Percentiles rank a stretch among this genome's conserved stretches.
Conservation (phyloP, 2,797 vertebrate species). For the Rhabdophis nuchalis region DNA sequence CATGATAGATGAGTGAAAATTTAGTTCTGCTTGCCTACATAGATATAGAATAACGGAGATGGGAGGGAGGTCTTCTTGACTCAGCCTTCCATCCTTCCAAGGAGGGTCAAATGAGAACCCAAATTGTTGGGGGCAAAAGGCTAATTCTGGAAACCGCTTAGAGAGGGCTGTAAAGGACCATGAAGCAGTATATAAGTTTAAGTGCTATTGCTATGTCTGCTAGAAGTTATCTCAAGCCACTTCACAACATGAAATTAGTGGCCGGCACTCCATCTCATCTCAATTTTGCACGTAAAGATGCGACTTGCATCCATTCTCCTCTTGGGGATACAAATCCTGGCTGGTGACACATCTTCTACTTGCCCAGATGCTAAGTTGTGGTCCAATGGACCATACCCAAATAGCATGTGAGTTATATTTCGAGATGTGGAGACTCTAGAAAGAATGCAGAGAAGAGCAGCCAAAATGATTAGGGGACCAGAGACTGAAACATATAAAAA, state of each 20-base stretch:
- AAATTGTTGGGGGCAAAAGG: too few relatives aligned
- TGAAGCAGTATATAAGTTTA: too few relatives aligned
- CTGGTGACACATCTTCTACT: background rate
- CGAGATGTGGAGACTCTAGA: too few relatives aligned
- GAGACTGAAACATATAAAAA: too few relatives aligned
- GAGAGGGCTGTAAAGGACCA: too few relatives aligned
- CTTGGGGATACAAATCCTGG: background rate
- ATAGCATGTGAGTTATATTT: background rate
- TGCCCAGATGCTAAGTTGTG: background rate
- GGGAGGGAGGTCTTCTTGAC: too few relatives aligned
- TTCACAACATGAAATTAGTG: background rate
- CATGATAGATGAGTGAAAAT: background rate
- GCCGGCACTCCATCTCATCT: background rate
- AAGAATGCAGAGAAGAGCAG: too few relatives aligned
- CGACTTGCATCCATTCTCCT: background rate
- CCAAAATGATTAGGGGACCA: too few relatives aligned
- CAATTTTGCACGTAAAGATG: background rate
- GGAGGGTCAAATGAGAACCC: too few relatives aligned
- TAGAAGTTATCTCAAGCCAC: background rate
- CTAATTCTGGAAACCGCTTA: too few relatives aligned
- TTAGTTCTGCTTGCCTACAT: background rate
- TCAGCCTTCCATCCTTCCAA: too few relatives aligned
- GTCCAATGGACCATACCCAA: background rate
- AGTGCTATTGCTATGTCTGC: background rate
- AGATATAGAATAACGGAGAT: too few relatives aligned